These are phyloP conservation scores for Ctenoplectra terminalis DNA, from an alignment of 1,140 invertebrate genomes.

Conservation along the genomic window DNA sequence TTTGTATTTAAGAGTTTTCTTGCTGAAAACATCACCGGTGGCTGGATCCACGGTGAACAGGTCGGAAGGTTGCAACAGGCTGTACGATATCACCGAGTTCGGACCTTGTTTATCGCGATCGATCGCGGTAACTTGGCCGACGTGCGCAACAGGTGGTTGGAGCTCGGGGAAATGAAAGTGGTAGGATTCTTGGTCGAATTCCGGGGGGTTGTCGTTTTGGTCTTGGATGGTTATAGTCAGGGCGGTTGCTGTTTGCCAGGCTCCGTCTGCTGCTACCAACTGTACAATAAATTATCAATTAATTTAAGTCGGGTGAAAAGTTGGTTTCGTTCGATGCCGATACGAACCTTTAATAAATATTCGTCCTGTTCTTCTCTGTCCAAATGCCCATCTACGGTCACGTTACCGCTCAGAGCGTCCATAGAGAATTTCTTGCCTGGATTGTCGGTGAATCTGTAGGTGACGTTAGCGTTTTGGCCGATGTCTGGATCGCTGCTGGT, in stretches of 20 bases:
- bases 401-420: conserved; percentile 93
- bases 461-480: conserved; percentile 93
- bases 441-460: conserved; percentile 94
- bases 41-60: conserved; percentile 95
- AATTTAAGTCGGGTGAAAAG: neutral
- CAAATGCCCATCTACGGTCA: conserved; percentile 92
- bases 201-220: conserved; percentile 96
- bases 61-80: conserved; percentile 94
- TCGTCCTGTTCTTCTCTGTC: conserved; percentile 96
- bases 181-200: conserved; percentile 94
- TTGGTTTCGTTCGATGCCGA: neutral
- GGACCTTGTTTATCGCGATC: conserved; percentile 96
- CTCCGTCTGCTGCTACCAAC: conserved; percentile 90
- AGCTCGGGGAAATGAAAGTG: conserved; percentile 95
- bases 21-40: conserved; percentile 94
- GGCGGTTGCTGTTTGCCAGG: conserved; percentile 94
- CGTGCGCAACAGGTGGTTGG: conserved; percentile 89
- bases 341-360: conserved; percentile 89
- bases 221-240: conserved; percentile 97
- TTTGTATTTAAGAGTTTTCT: conserved; percentile 91
- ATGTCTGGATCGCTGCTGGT: conserved; percentile 95
- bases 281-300: neutral
- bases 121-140: conserved; percentile 93
- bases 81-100: conserved; percentile 96
- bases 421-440: conserved; percentile 95